Evolutionary conservation across 2,888 invertebrate genomes (phyloP).

Genomic region (Campoletis raptor): DNA sequence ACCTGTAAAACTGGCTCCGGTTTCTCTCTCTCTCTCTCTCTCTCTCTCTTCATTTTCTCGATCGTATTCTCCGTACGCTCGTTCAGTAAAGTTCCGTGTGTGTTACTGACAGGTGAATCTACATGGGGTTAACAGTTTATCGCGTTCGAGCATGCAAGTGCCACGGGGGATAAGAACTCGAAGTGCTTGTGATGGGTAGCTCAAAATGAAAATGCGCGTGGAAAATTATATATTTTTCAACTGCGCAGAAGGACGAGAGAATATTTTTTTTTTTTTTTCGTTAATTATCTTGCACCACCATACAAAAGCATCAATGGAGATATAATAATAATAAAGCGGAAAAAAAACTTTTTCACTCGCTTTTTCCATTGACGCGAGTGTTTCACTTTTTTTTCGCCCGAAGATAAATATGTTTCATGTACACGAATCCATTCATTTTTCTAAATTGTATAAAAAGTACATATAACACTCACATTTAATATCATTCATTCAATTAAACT

Average conservation of each 20-base stretch:
- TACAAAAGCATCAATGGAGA: neutral
- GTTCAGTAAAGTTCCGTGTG: slow-evolving; percentile 62
- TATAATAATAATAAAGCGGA: neutral
- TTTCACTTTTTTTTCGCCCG: neutral
- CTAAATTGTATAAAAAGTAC: neutral
- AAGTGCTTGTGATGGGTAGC: slow-evolving; percentile 33
- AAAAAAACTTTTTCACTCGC: neutral
- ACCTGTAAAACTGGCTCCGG: slow-evolving; percentile 21
- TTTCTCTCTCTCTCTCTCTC: slow-evolving; percentile 14
- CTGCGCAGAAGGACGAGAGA: slow-evolving; percentile 38
- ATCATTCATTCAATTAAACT: neutral
- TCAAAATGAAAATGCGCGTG: slow-evolving; percentile 51
- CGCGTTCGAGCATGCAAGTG: slow-evolving; percentile 40
- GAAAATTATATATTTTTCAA: slow-evolving; percentile 56
- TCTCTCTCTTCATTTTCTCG: neutral
- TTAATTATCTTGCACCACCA: slow-evolving; percentile 40
- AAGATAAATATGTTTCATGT: neutral
- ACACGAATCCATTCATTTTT: neutral
- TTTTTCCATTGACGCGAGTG: neutral
- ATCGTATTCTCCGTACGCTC: slow-evolving; percentile 31
- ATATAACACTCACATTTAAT: neutral
- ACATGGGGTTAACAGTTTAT: slow-evolving; percentile 61
- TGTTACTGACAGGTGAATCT: slow-evolving; percentile 72
- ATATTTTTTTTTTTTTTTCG: neutral
- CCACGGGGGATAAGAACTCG: slow-evolving; percentile 41